A percentile compares a stretch with the other conserved stretches of the same genome.
Evolutionary conservation across 1,140 invertebrate species (phyloP).

Genomic region (Hydropsyche tenuis): DNA sequence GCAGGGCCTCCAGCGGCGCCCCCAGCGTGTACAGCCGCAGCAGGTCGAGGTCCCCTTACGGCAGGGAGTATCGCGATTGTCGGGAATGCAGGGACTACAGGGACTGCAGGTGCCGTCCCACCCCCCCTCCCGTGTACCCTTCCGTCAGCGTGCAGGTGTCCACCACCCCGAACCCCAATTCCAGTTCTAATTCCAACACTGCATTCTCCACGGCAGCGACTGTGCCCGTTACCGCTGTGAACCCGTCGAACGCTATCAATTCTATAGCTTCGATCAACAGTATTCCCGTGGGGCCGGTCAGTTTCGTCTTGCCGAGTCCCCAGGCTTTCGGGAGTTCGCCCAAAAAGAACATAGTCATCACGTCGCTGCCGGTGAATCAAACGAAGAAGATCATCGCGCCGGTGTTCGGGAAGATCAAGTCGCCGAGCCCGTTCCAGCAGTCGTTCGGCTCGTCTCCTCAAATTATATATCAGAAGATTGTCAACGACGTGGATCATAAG

Average conservation of each 20-base stretch:
- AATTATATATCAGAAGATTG: background rate
- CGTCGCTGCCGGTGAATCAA: background rate
- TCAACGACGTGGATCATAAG: conserved; percentile 44
- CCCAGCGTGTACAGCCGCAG: background rate
- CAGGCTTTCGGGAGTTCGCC: background rate
- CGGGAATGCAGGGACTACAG: conserved; percentile 50
- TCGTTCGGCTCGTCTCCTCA: background rate
- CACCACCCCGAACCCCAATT: too few species aligned
- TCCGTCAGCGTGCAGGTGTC: background rate
- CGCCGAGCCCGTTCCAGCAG: background rate
- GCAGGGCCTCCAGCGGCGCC: background rate
- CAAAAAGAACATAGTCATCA: background rate
- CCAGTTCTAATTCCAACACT: too few species aligned
- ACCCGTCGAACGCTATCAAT: too few species aligned
- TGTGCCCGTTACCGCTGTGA: too few species aligned
- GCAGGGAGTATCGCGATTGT: conserved; percentile 56
- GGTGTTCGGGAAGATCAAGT: conserved; percentile 18
- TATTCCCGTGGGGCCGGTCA: background rate
- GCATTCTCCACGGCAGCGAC: too few species aligned
- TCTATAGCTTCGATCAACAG: background rate
- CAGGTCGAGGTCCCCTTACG: background rate
- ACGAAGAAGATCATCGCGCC: conserved; percentile 28
- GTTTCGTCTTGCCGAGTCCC: background rate
- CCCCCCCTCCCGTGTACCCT: background rate
- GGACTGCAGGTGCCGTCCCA: background rate